These are phyloP conservation scores for Drosophila simulans DNA, from an alignment of 1,140 invertebrate genomes.

Conservation along the genomic window DNA sequence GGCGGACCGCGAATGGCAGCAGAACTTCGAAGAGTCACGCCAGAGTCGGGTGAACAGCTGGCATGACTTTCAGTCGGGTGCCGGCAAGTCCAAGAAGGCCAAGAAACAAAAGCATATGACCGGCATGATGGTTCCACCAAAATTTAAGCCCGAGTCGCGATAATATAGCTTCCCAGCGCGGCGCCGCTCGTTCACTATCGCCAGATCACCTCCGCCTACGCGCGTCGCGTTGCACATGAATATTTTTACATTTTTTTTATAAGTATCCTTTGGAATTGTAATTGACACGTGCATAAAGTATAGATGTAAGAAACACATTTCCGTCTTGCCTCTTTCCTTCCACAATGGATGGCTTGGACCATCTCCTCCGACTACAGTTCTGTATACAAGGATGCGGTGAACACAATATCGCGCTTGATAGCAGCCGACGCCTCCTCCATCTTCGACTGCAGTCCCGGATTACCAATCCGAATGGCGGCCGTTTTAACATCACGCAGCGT, in stretches of 20 bases:
- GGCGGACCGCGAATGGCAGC: conserved; percentile 97
- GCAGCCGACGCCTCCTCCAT: conserved; percentile 97
- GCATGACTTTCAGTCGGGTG: conserved; percentile 95
- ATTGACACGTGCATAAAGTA: conserved; percentile 67
- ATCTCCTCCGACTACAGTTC: conserved; percentile 48
- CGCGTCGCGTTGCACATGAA: conserved; percentile 28
- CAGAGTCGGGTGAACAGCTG: conserved; percentile 97
- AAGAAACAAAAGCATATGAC: conserved; percentile 90
- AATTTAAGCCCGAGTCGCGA: conserved; percentile 97
- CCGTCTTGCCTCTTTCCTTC: conserved; percentile 12
- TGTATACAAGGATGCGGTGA: conserved; percentile 98
- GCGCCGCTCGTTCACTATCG: conserved; percentile 1
- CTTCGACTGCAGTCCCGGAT: conserved; percentile 95
- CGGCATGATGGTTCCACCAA: conserved; percentile 94
- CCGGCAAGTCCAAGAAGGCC: conserved; percentile 88
- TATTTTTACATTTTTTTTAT: conserved; percentile 77
- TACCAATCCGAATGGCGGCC: conserved; percentile 96
- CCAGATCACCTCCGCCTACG: conserved; percentile 17
- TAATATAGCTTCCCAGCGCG: conserved; percentile 85
- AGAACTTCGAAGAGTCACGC: conserved; percentile 99
- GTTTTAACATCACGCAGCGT: conserved; percentile 95
- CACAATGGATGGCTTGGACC: not conserved
- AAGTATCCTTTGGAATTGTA: conserved; percentile 71
- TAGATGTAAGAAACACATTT: conserved; percentile 58
- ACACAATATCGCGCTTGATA: conserved; percentile 99